Evolutionary conservation across 2,113 vertebrate genomes (phyloP).

Genomic region (Myotis lucifugus): DNA sequence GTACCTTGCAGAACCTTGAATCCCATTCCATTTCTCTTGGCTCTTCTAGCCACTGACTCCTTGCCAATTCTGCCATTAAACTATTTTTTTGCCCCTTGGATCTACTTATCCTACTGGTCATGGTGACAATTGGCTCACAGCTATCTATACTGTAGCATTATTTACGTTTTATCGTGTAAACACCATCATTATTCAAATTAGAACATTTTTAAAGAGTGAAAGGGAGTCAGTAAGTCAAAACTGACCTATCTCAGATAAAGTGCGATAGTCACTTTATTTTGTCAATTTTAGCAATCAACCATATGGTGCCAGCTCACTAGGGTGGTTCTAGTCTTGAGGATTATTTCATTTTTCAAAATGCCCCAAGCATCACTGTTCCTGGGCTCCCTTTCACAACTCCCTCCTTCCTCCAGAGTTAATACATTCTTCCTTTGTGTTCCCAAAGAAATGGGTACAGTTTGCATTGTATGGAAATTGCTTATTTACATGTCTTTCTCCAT

Average conservation of each 20-base stretch:
- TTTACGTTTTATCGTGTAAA: background rate
- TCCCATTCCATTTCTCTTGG: background rate
- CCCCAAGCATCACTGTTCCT: background rate
- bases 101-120: background rate
- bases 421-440: background rate
- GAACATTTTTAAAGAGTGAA: background rate
- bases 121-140: background rate
- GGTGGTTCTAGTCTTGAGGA: background rate
- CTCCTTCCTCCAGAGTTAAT: background rate
- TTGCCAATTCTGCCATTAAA: background rate
- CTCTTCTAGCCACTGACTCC: background rate
- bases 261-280: background rate
- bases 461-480: background rate
- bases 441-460: background rate
- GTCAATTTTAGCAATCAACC: background rate
- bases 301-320: background rate
- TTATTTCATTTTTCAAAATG: background rate
- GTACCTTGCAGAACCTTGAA: background rate
- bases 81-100: background rate
- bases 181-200: background rate
- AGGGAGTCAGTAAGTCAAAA: background rate
- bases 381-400: background rate
- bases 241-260: background rate
- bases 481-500: background rate
- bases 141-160: background rate